A percentile compares a stretch with the other conserved stretches of the same genome.
Conservation (phyloP, 2,888 invertebrate species). For the Ernsta delagoae region DNA sequence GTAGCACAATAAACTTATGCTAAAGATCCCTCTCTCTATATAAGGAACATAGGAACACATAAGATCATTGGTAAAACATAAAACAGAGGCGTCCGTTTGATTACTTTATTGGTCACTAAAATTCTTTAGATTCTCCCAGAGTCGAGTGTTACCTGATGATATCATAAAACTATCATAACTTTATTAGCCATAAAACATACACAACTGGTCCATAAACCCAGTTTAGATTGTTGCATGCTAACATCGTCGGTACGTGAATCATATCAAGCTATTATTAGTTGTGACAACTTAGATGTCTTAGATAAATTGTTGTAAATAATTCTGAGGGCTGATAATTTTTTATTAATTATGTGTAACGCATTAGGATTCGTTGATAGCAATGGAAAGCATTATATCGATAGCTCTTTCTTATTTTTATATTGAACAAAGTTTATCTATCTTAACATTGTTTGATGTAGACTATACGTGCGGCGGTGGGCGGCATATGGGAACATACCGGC, state of each 20-base stretch:
- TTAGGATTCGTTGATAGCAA: not conserved
- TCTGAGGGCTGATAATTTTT: not conserved
- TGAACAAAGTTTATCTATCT: too few species aligned
- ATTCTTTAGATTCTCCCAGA: slow-evolving; percentile 13
- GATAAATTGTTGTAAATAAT: slow-evolving; percentile 9
- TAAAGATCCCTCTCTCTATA: too few species aligned
- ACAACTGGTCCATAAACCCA: slow-evolving; percentile 38
- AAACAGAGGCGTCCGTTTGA: not conserved
- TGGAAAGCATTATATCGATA: not conserved
- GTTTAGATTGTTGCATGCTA: slow-evolving; percentile 27
- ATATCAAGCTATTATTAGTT: slow-evolving; percentile 25
- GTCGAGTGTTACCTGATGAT: slow-evolving; percentile 34
- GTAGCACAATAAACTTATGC: too few species aligned
- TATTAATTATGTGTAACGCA: too few species aligned
- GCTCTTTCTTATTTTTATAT: too few species aligned
- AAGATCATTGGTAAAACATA: too few species aligned
- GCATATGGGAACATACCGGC: not conserved
- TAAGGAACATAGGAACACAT: too few species aligned
- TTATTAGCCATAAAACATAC: slow-evolving; percentile 37
- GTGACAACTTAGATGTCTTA: slow-evolving; percentile 16
- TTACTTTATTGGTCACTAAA: not conserved
- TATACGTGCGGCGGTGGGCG: not conserved
- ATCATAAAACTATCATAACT: slow-evolving; percentile 31
- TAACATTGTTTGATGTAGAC: too few species aligned
- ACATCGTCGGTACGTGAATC: slow-evolving; percentile 27